Evolutionary conservation across 2,888 invertebrate species (phyloP).

Genomic region (Nomada goodeniana): DNA sequence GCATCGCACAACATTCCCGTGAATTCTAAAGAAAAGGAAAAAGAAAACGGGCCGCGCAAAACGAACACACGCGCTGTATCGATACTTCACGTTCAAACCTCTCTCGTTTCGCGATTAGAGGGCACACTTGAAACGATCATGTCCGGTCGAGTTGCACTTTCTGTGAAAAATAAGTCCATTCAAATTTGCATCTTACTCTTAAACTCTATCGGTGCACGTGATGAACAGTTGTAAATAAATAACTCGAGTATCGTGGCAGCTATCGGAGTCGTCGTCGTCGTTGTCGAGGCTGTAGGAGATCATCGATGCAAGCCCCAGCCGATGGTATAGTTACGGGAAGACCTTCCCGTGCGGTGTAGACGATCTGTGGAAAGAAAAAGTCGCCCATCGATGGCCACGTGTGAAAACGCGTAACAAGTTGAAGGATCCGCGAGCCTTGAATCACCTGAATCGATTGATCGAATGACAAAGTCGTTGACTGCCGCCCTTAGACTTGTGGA

Average conservation of each 20-base stretch:
- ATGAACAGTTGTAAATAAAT: background rate
- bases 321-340: constrained; percentile 93
- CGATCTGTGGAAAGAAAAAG: constrained; percentile 87
- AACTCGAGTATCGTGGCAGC: constrained; percentile 33
- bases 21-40: no score
- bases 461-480: constrained; percentile 8
- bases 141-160: background rate
- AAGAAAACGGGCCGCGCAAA: no score
- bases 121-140: background rate
- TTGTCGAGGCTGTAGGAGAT: constrained; percentile 44
- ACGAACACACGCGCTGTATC: no score
- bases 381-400: constrained; percentile 44
- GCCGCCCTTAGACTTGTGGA: no score
- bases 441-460: constrained; percentile 42
- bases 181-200: background rate
- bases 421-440: background rate
- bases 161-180: background rate
- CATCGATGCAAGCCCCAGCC: constrained; percentile 85
- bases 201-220: background rate
- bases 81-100: background rate
- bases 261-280: constrained; percentile 30
- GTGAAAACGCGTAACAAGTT: constrained; percentile 35
- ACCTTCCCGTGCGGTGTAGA: constrained; percentile 91
- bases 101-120: background rate
- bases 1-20: no score